Evolutionary conservation across 1,140 invertebrate species (phyloP).

Genomic region (Pteromalus puparum): DNA sequence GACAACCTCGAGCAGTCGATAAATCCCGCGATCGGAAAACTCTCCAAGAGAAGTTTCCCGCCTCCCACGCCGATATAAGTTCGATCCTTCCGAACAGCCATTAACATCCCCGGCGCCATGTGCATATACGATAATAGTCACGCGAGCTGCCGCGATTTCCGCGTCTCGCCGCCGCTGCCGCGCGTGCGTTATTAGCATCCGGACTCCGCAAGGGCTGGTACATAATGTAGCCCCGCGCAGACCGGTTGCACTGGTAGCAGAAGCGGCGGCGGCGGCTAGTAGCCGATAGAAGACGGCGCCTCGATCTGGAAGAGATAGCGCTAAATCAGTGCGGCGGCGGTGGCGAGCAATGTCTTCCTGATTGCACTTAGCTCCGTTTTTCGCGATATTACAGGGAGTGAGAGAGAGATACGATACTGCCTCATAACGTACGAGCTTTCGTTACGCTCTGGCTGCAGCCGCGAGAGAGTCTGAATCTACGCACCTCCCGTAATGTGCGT

Average conservation of each 20-base stretch:
- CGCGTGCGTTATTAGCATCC: slow-evolving; percentile 14
- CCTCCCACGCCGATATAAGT: not conserved
- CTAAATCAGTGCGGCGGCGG: slow-evolving; percentile 1
- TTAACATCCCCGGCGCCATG: not conserved
- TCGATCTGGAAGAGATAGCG: not conserved
- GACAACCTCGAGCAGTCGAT: no score
- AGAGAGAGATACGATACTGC: slow-evolving; percentile 17
- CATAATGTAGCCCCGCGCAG: not conserved
- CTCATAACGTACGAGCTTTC: slow-evolving; percentile 30
- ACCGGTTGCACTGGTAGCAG: not conserved
- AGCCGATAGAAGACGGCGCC: slow-evolving; percentile 19
- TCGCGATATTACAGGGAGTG: slow-evolving; percentile 4
- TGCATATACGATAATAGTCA: slow-evolving; percentile 17
- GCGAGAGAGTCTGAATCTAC: not conserved
- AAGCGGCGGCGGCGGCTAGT: not conserved
- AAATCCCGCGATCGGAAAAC: no score
- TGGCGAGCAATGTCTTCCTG: slow-evolving; percentile 33
- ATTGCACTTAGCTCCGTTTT: slow-evolving; percentile 19
- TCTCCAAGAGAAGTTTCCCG: not conserved
- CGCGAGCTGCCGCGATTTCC: slow-evolving; percentile 21
- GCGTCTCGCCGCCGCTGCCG: not conserved
- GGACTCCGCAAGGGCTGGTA: not conserved
- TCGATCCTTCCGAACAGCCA: not conserved
- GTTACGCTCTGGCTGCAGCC: slow-evolving; percentile 19
- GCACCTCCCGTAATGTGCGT: slow-evolving; percentile 13